A percentile compares a stretch with the other conserved stretches of the same genome.
Evolutionary conservation across 2,888 invertebrate species (phyloP).

Genomic region (Fragum whitleyi): DNA sequence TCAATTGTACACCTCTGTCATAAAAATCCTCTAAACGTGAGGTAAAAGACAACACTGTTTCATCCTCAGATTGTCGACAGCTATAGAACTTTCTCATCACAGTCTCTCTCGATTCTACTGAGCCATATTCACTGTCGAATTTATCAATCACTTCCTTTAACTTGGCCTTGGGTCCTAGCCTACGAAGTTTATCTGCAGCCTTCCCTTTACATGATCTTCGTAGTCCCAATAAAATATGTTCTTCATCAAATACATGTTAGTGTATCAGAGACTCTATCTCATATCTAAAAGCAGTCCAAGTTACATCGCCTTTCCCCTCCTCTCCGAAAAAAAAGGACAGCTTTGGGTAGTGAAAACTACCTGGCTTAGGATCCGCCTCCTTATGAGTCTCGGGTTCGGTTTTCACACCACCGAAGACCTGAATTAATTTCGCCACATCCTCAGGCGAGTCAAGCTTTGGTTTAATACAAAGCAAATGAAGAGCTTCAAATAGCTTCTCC

Average conservation of each 20-base stretch:
- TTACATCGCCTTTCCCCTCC: conserved; percentile 8
- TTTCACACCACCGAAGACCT: not conserved
- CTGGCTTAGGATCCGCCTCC: not conserved
- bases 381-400: not conserved
- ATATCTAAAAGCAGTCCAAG: conserved; percentile 12
- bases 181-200: conserved; percentile 20
- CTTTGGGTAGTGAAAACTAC: conserved; percentile 15
- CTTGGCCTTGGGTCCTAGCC: not conserved
- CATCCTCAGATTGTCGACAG: not conserved
- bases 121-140: not conserved
- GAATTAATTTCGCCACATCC: not conserved
- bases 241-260: not conserved
- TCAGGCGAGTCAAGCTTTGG: not conserved
- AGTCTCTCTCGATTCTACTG: conserved; percentile 5
- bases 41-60: conserved; percentile 7
- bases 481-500: no score
- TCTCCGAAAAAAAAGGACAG: conserved; percentile 28
- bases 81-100: conserved; percentile 26
- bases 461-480: not conserved
- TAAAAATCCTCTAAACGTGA: conserved; percentile 3
- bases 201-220: not conserved
- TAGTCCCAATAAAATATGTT: not conserved
- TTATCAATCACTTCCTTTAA: not conserved
- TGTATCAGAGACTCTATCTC: conserved; percentile 2
- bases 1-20: not conserved